These are phyloP conservation scores for Gonioctena quinquepunctata DNA, from an alignment of 1,140 invertebrate genomes.

Conservation along the genomic window DNA sequence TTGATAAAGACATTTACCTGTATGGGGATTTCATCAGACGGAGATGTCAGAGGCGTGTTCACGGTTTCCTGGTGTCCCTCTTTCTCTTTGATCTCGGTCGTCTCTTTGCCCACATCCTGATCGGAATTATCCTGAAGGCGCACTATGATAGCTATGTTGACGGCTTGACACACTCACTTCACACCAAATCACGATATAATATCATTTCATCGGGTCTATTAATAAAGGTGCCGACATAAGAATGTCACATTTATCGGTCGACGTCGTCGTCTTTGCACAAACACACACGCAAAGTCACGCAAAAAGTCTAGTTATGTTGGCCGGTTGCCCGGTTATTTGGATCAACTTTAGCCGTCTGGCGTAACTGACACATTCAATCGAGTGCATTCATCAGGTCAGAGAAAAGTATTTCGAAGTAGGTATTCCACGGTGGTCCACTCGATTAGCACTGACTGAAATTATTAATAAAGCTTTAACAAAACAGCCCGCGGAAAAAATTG, in stretches of 20 bases:
- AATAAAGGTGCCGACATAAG: not conserved
- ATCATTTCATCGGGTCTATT: not conserved
- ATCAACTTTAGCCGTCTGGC: not conserved
- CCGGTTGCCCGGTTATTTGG: not conserved
- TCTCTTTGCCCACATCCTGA: conserved; percentile 47
- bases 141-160: conserved; percentile 55
- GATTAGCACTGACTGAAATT: no score
- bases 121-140: conserved; percentile 47
- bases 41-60: conserved; percentile 50
- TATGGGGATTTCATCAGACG: conserved; percentile 41
- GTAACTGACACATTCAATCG: not conserved
- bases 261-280: not conserved
- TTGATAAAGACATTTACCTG: no score
- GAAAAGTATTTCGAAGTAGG: no score
- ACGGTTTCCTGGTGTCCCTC: conserved; percentile 53
- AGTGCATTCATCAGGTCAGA: not conserved
- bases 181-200: not conserved
- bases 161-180: conserved; percentile 17
- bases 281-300: not conserved
- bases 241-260: not conserved
- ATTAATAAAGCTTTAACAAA: no score
- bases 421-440: no score
- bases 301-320: not conserved
- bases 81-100: conserved; percentile 49
- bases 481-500: no score